Base-by-base conservation (phyloP, 64 coral and sea anemone genomes). In the Porites australiensis region DNA sequence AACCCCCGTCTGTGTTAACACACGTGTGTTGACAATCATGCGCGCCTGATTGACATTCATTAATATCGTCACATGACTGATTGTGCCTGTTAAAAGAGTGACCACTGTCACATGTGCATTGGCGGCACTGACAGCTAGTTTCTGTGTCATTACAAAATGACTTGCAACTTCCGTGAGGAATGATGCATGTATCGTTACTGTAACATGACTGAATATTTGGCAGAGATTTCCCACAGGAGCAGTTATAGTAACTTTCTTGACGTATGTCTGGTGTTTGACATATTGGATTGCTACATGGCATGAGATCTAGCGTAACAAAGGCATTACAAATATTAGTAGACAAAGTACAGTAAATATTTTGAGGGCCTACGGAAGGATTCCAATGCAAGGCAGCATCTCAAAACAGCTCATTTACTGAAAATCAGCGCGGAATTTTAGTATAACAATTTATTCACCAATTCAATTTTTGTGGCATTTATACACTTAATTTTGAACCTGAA, bases 21-120 rank as follows among this genome's bases (percentile, higher is more conserved):
- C 95, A 96, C 44, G 13, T 52, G 44, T 93, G 86, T 19, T 89
- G n/a, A 74, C 95, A 96, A 20, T 92, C 91, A 52, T 88, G 86
- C 44, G 83, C 65, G 13, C n/a, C 49, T 46, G 70, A 8, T 3
- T 54, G 20, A 64, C 95, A 96, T 68, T 96, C 95, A 21, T 96
- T 49, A 65, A 65, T 75, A 71, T 96, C 91, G 4, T 63, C 59
- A 50, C 91, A 93, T 37, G 58, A 72, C 19, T 88, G 72, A 74
- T 22, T 63, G 22, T 2, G 77, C 2, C 18, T 14, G 15, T 93
- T 93, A 64, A 86, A 93, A 13, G 60, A 50, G 83, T 87, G 87
- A 44, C 91, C 91, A 22, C 82, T 78, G 81, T 16, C 55, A 77
- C 91, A 93, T 20, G 72, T 79, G 58, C 91, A 93, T 57, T 93